Evolutionary conservation across 2,888 invertebrate genomes (phyloP).

Genomic region (Dexiosoma caninum): DNA sequence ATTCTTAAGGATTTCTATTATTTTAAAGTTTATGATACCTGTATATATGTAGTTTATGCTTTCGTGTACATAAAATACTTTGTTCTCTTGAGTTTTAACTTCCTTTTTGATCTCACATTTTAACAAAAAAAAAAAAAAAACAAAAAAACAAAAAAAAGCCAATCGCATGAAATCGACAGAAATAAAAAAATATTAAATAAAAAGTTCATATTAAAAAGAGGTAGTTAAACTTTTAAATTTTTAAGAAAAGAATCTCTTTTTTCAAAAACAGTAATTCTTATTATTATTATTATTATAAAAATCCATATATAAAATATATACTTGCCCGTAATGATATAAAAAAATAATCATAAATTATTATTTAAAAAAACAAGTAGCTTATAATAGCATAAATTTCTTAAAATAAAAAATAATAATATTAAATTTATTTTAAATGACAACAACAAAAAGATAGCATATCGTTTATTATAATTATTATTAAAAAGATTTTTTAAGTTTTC

Average conservation of each 20-base stretch:
- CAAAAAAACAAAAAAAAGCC: no score
- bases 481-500: slow-evolving; percentile 55
- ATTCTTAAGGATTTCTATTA: slow-evolving; percentile 56
- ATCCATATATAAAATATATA: slow-evolving; percentile 61
- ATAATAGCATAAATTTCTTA: slow-evolving; percentile 63
- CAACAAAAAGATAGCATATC: slow-evolving; percentile 51
- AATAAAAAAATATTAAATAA: slow-evolving; percentile 9
- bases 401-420: slow-evolving; percentile 34
- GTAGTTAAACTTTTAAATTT: slow-evolving; percentile 55
- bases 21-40: slow-evolving; percentile 64
- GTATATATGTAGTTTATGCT: slow-evolving; percentile 41
- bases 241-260: slow-evolving; percentile 54
- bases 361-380: slow-evolving; percentile 45
- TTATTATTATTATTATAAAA: no score
- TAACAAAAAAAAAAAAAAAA: no score
- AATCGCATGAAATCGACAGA: slow-evolving; percentile 35
- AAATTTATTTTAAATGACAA: slow-evolving; percentile 7
- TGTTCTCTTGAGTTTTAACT: slow-evolving; percentile 68
- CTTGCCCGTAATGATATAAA: slow-evolving; percentile 53
- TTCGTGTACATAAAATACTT: slow-evolving; percentile 56
- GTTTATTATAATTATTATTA: slow-evolving; percentile 42
- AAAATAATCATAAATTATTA: slow-evolving; percentile 44
- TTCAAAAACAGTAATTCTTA: slow-evolving; percentile 55
- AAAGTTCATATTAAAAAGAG: slow-evolving; percentile 43
- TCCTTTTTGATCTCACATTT: slow-evolving; percentile 72